Base-by-base conservation (phyloP, 2,113 vertebrate species). In the Sorex fumeus region DNA sequence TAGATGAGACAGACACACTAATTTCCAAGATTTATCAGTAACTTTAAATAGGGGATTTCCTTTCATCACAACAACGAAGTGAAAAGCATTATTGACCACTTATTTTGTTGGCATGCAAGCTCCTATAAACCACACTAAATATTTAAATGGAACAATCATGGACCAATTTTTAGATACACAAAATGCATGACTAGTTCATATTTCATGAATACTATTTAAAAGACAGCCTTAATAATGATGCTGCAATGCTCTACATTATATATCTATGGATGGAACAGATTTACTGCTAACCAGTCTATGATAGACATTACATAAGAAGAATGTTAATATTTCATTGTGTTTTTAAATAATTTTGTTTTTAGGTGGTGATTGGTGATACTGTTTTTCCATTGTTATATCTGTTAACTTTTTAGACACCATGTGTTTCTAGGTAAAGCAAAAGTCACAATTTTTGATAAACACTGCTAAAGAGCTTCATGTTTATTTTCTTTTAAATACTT, bases 11-110 rank as follows among this genome's bases (percentile, higher is more conserved):
- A n/a, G 28, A 62, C 34, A 28, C 12, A 27, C 10, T 70, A 81
- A 76, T 71, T 88, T 62, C 90, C 74, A 74, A 66, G 64, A 88
- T 86, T 95, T 6, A 21, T 93, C 80, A 82, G 84, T 67, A 47
- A 80, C 43, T 47, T 86, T 57, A 79, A 88, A 69, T 69, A 88
- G 91, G 40, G 66, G 60, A 4, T 90, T 90, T 70, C 50, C 30
- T 90, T 89, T 87, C 27, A 1, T 71, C 71, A 40, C 12, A 85
- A 32, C 12, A 43, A 34, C 13, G 66, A 90, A 71, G 3, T 28
- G 5, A 25, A 77, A 36, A 23, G 6, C 40, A 67, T 40, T 92
- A 64, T 32, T 79, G 30, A 32, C 30, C 71, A 43, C 87, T 93
- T 88, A 66, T 83, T 90, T 50, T 62, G 1, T 90, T 93, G 50